Evolutionary conservation across 2,888 invertebrate species (phyloP), one percentile per base, ranked within the genome.

Genomic region (Agrochola macilenta): DNA sequence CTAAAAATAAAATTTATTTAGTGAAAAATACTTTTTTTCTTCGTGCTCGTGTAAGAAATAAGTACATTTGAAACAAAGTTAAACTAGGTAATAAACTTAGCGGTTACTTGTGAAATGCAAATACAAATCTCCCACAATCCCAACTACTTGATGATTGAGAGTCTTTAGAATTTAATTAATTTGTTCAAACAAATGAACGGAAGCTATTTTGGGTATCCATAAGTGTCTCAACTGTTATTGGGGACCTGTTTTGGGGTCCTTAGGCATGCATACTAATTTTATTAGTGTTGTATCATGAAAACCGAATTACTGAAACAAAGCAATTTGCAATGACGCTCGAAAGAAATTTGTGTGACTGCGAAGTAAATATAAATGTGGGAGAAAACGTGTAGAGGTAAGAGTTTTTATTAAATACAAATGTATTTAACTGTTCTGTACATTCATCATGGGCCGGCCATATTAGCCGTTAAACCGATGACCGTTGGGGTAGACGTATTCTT

Each of bases 91-190:
- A 54, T 35, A 57, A 5, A 26, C 26, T 71, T 30, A n/a, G 66
- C 43, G 54, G 65, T 74, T 63, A 79, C 71, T 77, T 39, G 60
- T 43, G 63, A 58, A 80, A 76, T 71, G 68, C 72, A 75, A 84
- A 87, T 78, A 83, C 74, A 74, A 79, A 77, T 70, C 79, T 76
- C 57, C 76, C 78, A 71, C 83, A 86, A 77, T 69, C 70, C 66
- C 77, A 88, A 86, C 83, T 77, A 71, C 78, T 77, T 83, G 69
- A 69, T 69, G 70, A 74, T 74, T 63, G 71, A 79, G 85, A 76
- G 81, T 74, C 80, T 79, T 74, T 65, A 64, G 68, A 76, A 78
- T 83, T 86, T 64, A 88, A 86, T 87, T 87, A 88, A 79, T 83
- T 83, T 76, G 81, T 86, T 79, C 79, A 65, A 70, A 86, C 83